Base-by-base conservation (phyloP, 2,797 vertebrate genomes). In the Botia almorhae region DNA sequence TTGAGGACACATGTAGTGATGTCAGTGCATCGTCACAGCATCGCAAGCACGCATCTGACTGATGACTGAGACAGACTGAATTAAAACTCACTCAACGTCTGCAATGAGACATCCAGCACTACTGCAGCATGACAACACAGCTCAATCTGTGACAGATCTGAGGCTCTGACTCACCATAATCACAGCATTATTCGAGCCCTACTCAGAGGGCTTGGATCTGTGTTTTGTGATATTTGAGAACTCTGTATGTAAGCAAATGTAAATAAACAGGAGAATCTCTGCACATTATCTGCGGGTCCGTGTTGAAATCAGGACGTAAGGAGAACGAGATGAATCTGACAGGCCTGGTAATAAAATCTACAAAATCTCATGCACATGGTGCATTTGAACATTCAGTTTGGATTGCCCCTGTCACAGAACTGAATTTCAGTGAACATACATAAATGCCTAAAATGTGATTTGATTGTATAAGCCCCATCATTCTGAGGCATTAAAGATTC, bases 81-180 rank as follows among this genome's bases (percentile, higher is more conserved):
- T 77, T 69, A 77, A 77, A 77, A 58, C 75, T 68, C 74, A 4
- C 74, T 76, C 51, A 76, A 21, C 16, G 36, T 36, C 75, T 69
- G 64, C 64, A 76, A 46, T 77, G 64, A 68, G 21, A 51, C 51
- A 48, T 58, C 21, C 51, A 48, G 50, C 29, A 17, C 74, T 46
- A 68, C 63, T 68, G 50, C 51, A 77, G 75, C 74, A 29, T 29
- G 50, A 56, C 74, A n/a, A 46, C 55, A 56, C 39, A 36, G 63
- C 63, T 68, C 64, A 56, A 69, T 76, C 33, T 56, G 63, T 67
- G 63, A 26, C 63, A 68, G 33, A 67, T 76, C 64, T 69, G 51
- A 76, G 39, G 65, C 63, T 23, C 61, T 36, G 10, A 56, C 19
- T 67, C 74, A 39, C 10, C 56, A 19, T 7, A 23, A 68, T 46